These are phyloP conservation scores for Rosalia funebris DNA, from an alignment of 2,888 invertebrate species.

Conservation along the genomic window DNA sequence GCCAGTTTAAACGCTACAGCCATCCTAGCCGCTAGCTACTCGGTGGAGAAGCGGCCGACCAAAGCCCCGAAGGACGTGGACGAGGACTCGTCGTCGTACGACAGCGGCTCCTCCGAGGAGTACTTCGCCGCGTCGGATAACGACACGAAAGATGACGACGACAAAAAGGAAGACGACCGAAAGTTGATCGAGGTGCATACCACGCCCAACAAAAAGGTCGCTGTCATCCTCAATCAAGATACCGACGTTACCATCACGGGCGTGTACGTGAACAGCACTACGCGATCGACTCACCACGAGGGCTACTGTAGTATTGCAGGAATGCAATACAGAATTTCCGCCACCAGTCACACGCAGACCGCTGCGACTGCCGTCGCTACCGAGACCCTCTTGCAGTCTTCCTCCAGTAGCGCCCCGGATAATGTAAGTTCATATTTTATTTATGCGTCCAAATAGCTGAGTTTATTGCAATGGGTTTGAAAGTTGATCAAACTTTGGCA, in stretches of 20 bases:
- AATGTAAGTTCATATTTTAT: constrained; percentile 62
- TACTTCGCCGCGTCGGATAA: constrained; percentile 65
- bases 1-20: constrained; percentile 91
- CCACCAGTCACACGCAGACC: constrained; percentile 86
- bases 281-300: constrained; percentile 79
- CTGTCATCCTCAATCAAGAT: constrained; percentile 86
- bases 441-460: too few species aligned
- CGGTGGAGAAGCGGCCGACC: constrained; percentile 70
- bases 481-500: too few species aligned
- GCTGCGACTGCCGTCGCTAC: constrained; percentile 84
- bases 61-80: constrained; percentile 68
- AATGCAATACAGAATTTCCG: constrained; percentile 88
- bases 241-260: constrained; percentile 90
- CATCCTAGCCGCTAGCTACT: constrained; percentile 88
- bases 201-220: constrained; percentile 70
- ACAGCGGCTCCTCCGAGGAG: constrained; percentile 67
- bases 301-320: constrained; percentile 86
- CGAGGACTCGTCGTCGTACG: constrained; percentile 62
- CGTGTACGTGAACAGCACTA: constrained; percentile 81
- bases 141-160: constrained; percentile 62
- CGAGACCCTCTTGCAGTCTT: constrained; percentile 65
- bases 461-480: too few species aligned
- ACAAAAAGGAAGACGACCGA: constrained; percentile 67
- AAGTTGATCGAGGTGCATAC: constrained; percentile 60
- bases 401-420: constrained; percentile 57